phyloP scores from a whole-genome alignment of 2,888 invertebrate species.

The Xestia rhomboidea region DNA sequence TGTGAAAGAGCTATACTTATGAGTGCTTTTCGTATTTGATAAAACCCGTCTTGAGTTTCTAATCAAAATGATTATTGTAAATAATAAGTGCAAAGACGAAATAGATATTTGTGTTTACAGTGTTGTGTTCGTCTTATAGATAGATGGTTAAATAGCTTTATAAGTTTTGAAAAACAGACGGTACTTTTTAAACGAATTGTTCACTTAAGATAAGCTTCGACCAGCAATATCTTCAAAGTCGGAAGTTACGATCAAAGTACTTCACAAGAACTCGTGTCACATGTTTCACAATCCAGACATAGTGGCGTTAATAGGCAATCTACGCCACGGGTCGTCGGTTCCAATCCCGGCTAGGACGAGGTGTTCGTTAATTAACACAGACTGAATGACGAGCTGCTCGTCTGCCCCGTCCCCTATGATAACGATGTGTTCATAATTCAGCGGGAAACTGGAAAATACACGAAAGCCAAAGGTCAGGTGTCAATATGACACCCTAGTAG shows the following conservation, averaged over 20 bases:
- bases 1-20: not conserved
- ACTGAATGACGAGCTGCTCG: constrained; percentile 37
- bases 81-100: constrained; percentile 9
- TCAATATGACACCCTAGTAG: constrained; percentile 23
- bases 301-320: constrained; percentile 66
- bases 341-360: constrained; percentile 62
- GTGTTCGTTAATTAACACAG: constrained; percentile 64
- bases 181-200: not conserved
- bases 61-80: constrained; percentile 22
- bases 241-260: constrained; percentile 15
- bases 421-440: constrained; percentile 64
- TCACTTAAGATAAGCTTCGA: not conserved
- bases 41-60: not conserved
- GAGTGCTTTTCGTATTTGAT: not conserved
- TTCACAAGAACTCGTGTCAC: constrained; percentile 12
- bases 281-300: constrained; percentile 34
- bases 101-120: not conserved
- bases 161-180: not conserved
- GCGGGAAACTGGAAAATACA: constrained; percentile 34
- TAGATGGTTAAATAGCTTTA: not conserved
- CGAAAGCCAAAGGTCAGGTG: constrained; percentile 50
- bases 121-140: constrained; percentile 1
- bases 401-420: constrained; percentile 35
- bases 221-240: not conserved
- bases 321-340: constrained; percentile 60